Evolutionary conservation across 2,888 invertebrate species (phyloP).

Genomic region (Phania funesta): DNA sequence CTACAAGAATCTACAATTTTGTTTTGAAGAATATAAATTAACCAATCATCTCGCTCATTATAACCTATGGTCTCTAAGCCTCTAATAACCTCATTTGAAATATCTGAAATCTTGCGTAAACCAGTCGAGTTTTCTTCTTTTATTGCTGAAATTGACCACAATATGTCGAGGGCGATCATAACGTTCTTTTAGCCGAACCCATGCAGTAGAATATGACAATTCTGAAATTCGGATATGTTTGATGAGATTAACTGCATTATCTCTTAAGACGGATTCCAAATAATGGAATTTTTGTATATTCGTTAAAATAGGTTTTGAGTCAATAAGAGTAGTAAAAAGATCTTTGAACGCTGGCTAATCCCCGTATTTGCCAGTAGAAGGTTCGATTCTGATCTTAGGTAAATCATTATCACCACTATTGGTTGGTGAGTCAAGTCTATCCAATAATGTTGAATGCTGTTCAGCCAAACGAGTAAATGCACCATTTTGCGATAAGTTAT

Average conservation of each 20-base stretch:
- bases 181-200: background rate
- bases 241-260: background rate
- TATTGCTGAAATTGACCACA: background rate
- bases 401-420: conserved; percentile 19
- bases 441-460: background rate
- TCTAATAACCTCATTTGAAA: conserved; percentile 8
- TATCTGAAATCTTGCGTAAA: conserved; percentile 6
- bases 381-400: conserved; percentile 31
- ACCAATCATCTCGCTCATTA: conserved; percentile 11
- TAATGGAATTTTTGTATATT: conserved; percentile 1
- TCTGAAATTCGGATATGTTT: background rate
- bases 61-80: conserved; percentile 3
- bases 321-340: conserved; percentile 11
- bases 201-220: background rate
- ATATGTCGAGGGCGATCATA: background rate
- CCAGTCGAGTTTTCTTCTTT: background rate
- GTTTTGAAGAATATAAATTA: conserved; percentile 12
- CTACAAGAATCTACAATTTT: conserved; percentile 3
- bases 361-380: conserved; percentile 57
- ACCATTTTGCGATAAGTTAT: background rate
- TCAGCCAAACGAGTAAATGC: conserved; percentile 26
- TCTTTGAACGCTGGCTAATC: conserved; percentile 61
- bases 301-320: background rate
- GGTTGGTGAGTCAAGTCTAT: background rate
- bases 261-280: background rate